phyloP scores from a whole-genome alignment of 2,888 invertebrate genomes.

The Willowsia nigromaculata region DNA sequence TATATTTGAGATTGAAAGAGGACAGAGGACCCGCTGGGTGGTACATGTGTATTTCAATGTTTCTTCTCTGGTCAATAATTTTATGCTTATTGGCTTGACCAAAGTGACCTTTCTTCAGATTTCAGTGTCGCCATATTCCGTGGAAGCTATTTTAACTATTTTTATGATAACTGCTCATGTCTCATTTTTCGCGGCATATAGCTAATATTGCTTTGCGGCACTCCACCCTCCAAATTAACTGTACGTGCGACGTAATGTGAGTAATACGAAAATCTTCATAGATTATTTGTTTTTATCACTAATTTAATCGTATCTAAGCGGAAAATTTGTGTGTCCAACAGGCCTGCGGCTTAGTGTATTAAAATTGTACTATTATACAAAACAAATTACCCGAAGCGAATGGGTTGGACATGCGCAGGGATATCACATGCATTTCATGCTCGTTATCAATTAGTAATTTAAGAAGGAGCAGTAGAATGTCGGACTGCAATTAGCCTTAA shows the following conservation, averaged over 20 bases:
- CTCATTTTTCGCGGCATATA: background rate
- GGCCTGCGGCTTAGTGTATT: background rate
- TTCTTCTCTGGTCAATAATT: background rate
- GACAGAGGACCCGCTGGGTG: constrained; percentile 32
- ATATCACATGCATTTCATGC: background rate
- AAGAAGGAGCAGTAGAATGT: background rate
- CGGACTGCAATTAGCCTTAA: constrained; percentile 8
- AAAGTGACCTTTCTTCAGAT: constrained; percentile 17
- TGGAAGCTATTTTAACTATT: background rate
- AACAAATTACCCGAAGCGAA: constrained; percentile 13
- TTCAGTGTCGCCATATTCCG: constrained; percentile 28
- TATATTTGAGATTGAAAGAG: background rate
- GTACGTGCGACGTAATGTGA: background rate
- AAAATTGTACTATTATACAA: background rate
- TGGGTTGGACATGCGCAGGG: constrained; percentile 11
- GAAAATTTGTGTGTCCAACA: background rate
- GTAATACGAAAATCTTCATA: background rate
- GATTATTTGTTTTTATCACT: constrained; percentile 10
- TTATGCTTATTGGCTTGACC: constrained; percentile 19
- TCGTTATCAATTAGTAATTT: background rate
- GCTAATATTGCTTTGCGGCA: background rate
- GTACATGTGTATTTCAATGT: constrained; percentile 9
- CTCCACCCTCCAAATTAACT: constrained; percentile 19
- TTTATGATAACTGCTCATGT: constrained; percentile 8
- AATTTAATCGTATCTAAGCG: constrained; percentile 27